Base-by-base conservation (phyloP, 2,888 invertebrate genomes). In the Laspeyria flexula region DNA sequence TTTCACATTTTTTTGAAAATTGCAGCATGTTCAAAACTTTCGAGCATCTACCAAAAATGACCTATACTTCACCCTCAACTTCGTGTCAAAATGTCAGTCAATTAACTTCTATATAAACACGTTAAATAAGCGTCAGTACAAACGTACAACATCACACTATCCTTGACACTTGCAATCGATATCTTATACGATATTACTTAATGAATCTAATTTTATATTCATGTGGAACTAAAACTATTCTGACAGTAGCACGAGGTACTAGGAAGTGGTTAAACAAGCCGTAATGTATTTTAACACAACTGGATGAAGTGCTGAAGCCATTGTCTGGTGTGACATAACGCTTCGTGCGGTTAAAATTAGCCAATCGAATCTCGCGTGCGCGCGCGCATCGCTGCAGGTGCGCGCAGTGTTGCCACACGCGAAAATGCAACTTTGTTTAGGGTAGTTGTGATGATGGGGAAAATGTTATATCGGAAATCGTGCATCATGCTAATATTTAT, bases 381-480 rank as follows among this genome's bases (percentile, higher is more conserved):
- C 83, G 54, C 56, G 84, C 87, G 88, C 88, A 86, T 86, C 86
- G 75, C 51, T 83, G 88, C 90, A 90, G 90, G 88, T 90, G 87
- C 75, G 73, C 44, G 50, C 58, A 27, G 79, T 83, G 85, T 83
- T 86, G 85, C 86, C 79, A 70, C 62, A 60, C 47, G 63, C 69
- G 61, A 79, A 75, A 76, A 78, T 73, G 60, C 68, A 77, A 74
- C 82, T 76, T 55, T 66, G 33, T 31, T 54, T 50, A 15, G 57
- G 58, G 44, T 44, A 51, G 53, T 34, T 0, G 38, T 21, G 33
- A 41, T 12, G 15, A 34, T 11, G 6, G 23, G 23, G 12, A 21
- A 13, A 33, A 42, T 31, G 3, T 6, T n/a, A n/a, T n/a, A n/a
- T n/a, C n/a, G n/a, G n/a, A n/a, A n/a, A n/a, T n/a, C n/a, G n/a